Evolutionary conservation across 2,797 vertebrate species (phyloP).

Genomic region (Synaphobranchus kaupii): DNA sequence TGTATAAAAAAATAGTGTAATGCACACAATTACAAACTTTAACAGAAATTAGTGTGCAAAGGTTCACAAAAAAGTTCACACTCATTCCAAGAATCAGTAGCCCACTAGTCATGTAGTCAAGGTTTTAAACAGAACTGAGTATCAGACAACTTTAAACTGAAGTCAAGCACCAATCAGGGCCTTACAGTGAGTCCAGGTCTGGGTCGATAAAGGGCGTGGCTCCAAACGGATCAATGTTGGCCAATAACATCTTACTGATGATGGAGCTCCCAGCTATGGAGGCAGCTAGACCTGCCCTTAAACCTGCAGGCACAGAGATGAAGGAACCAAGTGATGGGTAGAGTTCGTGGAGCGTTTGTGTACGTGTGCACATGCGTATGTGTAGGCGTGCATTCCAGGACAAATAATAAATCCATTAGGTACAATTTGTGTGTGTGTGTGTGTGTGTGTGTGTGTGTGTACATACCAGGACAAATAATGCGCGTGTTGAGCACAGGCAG

Average conservation of each 20-base stretch:
- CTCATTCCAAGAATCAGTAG: neutral
- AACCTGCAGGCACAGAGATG: slow-evolving; percentile 67
- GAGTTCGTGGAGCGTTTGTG: slow-evolving; percentile 48
- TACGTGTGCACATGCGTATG: slow-evolving; percentile 49
- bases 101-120: neutral
- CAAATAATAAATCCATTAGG: slow-evolving; percentile 40
- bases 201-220: slow-evolving; percentile 97
- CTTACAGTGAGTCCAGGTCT: slow-evolving; percentile 95
- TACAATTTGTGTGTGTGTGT: neutral
- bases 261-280: slow-evolving; percentile 98
- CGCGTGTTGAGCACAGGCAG: slow-evolving; percentile 85
- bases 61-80: neutral
- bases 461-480: slow-evolving; percentile 80
- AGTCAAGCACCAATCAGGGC: slow-evolving; percentile 36
- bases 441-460: neutral
- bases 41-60: neutral
- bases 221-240: slow-evolving; percentile 95
- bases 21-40: neutral
- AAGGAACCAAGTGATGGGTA: neutral
- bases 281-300: slow-evolving; percentile 93
- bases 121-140: neutral
- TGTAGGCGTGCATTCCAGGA: neutral
- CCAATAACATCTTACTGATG: slow-evolving; percentile 98
- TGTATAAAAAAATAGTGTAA: neutral
- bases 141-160: slow-evolving; percentile 18